Conservation (phyloP, 2,888 invertebrate genomes). For the Biston betularia region DNA sequence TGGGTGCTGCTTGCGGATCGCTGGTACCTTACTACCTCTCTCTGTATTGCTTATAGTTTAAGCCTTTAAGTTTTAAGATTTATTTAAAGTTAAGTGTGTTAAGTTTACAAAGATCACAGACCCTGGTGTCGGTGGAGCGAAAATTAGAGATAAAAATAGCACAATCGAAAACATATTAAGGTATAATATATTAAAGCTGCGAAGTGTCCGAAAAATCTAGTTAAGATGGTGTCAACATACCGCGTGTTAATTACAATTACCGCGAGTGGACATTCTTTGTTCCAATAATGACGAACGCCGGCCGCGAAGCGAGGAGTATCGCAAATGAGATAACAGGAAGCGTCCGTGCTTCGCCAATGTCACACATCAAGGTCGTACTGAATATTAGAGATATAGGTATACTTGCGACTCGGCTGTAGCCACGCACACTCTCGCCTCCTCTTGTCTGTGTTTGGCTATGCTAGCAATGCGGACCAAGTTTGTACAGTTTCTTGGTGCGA, state of each 20-base stretch:
- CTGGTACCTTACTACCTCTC: no score
- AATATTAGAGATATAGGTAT: constrained; percentile 9
- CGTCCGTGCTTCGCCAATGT: constrained; percentile 79
- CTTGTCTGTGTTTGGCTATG: constrained; percentile 5
- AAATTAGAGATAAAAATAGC: no score
- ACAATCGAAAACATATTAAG: no score
- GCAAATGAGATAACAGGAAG: constrained; percentile 84
- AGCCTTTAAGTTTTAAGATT: neutral
- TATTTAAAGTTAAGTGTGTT: no score
- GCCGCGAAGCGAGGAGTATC: constrained; percentile 75
- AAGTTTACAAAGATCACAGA: no score
- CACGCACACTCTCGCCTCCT: constrained; percentile 17
- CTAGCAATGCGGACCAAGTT: constrained; percentile 1
- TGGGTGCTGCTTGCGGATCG: no score
- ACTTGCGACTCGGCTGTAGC: neutral
- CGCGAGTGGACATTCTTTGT: constrained; percentile 86
- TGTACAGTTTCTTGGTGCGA: neutral
- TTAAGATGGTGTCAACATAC: constrained; percentile 12
- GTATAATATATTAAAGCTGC: no score
- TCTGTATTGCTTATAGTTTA: neutral
- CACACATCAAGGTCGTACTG: constrained; percentile 69
- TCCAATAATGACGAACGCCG: constrained; percentile 84
- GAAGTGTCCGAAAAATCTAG: constrained; percentile 46
- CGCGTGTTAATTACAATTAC: constrained; percentile 84
- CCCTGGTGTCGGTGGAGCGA: no score